A percentile compares a stretch with the other conserved stretches of the same genome.
These are phyloP conservation scores for Orthosia gothica DNA, from an alignment of 2,888 invertebrate species.

Conservation along the genomic window DNA sequence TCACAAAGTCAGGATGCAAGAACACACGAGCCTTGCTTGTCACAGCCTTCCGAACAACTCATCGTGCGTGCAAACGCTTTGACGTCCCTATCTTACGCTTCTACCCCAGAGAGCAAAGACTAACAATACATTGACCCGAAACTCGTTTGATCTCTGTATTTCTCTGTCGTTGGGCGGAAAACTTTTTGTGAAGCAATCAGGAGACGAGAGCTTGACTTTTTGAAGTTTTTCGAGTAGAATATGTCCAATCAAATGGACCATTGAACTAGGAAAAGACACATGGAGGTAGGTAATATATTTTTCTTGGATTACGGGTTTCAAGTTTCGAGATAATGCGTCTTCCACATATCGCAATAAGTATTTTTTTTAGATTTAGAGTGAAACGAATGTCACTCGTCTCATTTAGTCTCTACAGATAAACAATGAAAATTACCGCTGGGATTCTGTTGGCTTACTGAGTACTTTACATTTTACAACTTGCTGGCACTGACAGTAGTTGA, in stretches of 20 bases:
- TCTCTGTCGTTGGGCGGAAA: constrained; percentile 37
- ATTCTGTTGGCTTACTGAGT: background rate
- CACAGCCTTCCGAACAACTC: constrained; percentile 1
- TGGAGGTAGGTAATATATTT: constrained; percentile 21
- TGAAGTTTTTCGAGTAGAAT: constrained; percentile 28
- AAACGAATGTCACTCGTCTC: background rate
- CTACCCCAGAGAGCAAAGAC: constrained; percentile 43
- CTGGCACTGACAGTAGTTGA: background rate
- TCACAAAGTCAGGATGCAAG: background rate
- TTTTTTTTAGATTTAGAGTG: constrained; percentile 30
- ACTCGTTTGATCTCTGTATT: constrained; percentile 60
- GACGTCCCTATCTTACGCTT: constrained; percentile 27
- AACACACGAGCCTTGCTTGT: background rate
- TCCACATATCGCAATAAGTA: constrained; percentile 14
- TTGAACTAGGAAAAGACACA: constrained; percentile 14
- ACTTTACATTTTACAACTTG: background rate
- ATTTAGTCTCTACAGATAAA: background rate
- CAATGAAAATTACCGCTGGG: background rate
- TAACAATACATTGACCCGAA: constrained; percentile 57
- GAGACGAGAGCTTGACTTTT: constrained; percentile 22
- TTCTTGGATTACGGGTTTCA: constrained; percentile 14
- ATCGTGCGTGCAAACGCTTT: constrained; percentile 41
- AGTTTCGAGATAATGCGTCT: constrained; percentile 19
- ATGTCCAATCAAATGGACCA: constrained; percentile 23
- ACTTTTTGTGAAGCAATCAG: constrained; percentile 42